phyloP scores from a whole-genome alignment of 2,888 invertebrate genomes.

The Tiliacea aurago region DNA sequence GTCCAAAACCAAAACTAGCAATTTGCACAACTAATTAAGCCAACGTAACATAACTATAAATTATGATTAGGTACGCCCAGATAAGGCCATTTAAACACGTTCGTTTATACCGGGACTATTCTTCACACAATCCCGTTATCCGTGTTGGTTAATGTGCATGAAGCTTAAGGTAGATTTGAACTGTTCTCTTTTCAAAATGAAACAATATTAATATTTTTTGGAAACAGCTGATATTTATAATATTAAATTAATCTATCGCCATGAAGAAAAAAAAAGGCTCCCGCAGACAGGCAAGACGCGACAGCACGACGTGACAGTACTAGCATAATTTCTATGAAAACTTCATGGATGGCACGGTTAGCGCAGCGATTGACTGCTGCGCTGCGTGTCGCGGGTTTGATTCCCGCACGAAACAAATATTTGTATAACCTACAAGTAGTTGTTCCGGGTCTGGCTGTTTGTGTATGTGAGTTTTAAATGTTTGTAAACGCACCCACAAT shows the following conservation, averaged over 20 bases:
- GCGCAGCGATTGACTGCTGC: too few species aligned
- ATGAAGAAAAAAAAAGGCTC: not conserved
- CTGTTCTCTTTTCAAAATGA: not conserved
- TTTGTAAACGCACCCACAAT: too few species aligned
- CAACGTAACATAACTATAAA: slow-evolving; percentile 29
- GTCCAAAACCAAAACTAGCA: slow-evolving; percentile 2
- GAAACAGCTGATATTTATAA: not conserved
- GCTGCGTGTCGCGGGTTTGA: too few species aligned
- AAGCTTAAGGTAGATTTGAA: not conserved
- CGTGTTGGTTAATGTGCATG: slow-evolving; percentile 1
- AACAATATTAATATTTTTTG: not conserved
- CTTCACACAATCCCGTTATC: slow-evolving; percentile 10
- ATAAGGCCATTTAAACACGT: slow-evolving; percentile 32
- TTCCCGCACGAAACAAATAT: too few species aligned
- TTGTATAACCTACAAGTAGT: too few species aligned
- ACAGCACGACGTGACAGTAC: too few species aligned
- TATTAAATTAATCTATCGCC: not conserved
- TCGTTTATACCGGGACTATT: slow-evolving; percentile 14
- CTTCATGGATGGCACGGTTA: too few species aligned
- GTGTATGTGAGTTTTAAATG: too few species aligned
- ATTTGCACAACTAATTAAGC: slow-evolving; percentile 27
- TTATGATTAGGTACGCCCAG: slow-evolving; percentile 26
- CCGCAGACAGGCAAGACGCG: too few species aligned
- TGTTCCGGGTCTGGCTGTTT: too few species aligned
- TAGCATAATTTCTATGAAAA: too few species aligned